A percentile compares a stretch with the other conserved stretches of the same genome.
These are phyloP conservation scores for Apodemus agrarius DNA, from an alignment of 2,797 vertebrate genomes.

Conservation along the genomic window DNA sequence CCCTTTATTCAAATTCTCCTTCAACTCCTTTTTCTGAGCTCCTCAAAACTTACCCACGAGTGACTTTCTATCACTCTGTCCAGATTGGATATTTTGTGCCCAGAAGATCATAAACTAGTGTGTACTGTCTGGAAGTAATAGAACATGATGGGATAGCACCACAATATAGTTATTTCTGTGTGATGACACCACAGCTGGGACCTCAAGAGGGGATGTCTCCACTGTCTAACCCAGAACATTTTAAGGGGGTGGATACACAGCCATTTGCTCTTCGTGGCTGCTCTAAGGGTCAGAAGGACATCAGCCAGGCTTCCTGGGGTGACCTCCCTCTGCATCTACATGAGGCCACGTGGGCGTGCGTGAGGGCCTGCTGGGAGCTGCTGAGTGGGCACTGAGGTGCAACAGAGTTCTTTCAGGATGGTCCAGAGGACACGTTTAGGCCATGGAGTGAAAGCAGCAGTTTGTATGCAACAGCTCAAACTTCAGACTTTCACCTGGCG, in stretches of 20 bases:
- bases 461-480: not conserved
- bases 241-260: fast-evolving
- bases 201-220: not conserved
- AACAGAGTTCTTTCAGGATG: not conserved
- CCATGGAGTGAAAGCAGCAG: not conserved
- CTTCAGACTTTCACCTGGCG: not conserved
- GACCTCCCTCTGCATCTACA: not conserved
- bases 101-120: no score
- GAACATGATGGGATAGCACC: no score
- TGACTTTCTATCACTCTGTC: not conserved
- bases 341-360: no score
- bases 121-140: no score
- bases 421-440: not conserved
- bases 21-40: not conserved
- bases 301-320: not conserved
- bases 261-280: not conserved
- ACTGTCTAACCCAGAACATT: not conserved
- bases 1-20: not conserved
- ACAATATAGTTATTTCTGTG: no score
- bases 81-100: not conserved
- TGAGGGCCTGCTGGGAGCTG: not conserved
- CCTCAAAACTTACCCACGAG: not conserved
- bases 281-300: not conserved
- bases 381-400: not conserved
- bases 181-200: not conserved